Evolutionary conservation across 2,888 invertebrate species (phyloP).

Genomic region (Elmis aenea): DNA sequence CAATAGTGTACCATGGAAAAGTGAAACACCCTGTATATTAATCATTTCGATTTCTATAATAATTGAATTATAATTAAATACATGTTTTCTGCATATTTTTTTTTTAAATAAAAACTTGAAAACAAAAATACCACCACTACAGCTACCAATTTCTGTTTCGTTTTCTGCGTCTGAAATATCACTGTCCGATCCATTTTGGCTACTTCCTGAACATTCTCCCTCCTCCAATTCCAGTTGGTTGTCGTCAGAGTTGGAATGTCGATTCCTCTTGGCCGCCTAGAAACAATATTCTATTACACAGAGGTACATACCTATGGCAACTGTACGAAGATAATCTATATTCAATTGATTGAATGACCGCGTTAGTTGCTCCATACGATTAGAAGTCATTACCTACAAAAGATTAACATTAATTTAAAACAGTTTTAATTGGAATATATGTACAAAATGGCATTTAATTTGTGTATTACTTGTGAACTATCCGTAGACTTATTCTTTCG

Average conservation of each 20-base stretch:
- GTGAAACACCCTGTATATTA: too few relatives aligned
- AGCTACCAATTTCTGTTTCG: not conserved
- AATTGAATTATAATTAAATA: too few relatives aligned
- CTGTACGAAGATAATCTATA: slow-evolving; percentile 51
- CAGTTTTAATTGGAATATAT: not conserved
- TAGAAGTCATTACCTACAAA: slow-evolving; percentile 45
- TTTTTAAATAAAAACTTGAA: too few relatives aligned
- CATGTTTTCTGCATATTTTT: too few relatives aligned
- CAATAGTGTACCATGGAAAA: too few relatives aligned
- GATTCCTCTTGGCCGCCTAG: slow-evolving; percentile 37
- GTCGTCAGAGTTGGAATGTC: slow-evolving; percentile 23
- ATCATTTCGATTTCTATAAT: too few relatives aligned
- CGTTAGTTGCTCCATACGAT: slow-evolving; percentile 43
- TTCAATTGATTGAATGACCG: slow-evolving; percentile 43
- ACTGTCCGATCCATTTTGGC: slow-evolving; percentile 6
- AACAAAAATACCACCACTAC: too few relatives aligned
- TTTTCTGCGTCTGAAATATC: slow-evolving; percentile 22
- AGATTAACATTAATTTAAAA: slow-evolving; percentile 15
- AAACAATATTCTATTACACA: slow-evolving; percentile 42
- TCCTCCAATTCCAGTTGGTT: slow-evolving; percentile 52
- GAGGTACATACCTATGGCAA: slow-evolving; percentile 53
- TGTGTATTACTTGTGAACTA: slow-evolving; percentile 24
- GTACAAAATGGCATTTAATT: too few relatives aligned
- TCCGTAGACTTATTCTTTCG: slow-evolving; percentile 27
- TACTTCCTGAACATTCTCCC: slow-evolving; percentile 61